Evolutionary conservation across 1,140 invertebrate genomes (phyloP).

Genomic region (Kradibia gibbosae): DNA sequence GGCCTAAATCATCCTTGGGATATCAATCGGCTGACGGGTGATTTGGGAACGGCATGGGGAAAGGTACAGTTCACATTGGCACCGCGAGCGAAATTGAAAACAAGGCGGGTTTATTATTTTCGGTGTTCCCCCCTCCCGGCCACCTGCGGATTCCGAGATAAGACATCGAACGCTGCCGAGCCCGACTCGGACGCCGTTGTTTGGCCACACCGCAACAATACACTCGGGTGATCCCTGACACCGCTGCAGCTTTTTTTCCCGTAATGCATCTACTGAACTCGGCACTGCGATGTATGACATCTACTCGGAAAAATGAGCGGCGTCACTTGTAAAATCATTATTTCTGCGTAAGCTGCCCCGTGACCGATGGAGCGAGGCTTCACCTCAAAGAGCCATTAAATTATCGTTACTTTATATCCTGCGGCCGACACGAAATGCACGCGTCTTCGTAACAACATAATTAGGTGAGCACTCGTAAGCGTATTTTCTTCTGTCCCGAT

Average conservation of each 20-base stretch:
- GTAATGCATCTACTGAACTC: neutral
- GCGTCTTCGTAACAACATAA: neutral
- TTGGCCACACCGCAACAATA: neutral
- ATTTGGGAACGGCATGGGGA: no score
- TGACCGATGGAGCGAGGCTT: neutral
- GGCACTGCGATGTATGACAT: neutral
- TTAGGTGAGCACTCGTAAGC: neutral
- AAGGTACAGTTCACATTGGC: no score
- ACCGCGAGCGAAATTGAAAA: constrained; percentile 20
- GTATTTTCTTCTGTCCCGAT: neutral
- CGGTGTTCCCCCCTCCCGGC: neutral
- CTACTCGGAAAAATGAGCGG: neutral
- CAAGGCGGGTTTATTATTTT: neutral
- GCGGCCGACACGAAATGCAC: neutral
- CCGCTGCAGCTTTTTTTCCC: neutral
- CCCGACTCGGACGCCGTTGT: neutral
- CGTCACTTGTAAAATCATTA: neutral
- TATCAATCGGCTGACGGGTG: no score
- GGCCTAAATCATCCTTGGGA: no score
- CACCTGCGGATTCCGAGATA: neutral
- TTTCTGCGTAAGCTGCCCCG: neutral
- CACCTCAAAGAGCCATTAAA: neutral
- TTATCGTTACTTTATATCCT: neutral
- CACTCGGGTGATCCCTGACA: neutral
- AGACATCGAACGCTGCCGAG: neutral